These are phyloP conservation scores for Delia radicum DNA, from an alignment of 1,140 invertebrate genomes.

Conservation along the genomic window DNA sequence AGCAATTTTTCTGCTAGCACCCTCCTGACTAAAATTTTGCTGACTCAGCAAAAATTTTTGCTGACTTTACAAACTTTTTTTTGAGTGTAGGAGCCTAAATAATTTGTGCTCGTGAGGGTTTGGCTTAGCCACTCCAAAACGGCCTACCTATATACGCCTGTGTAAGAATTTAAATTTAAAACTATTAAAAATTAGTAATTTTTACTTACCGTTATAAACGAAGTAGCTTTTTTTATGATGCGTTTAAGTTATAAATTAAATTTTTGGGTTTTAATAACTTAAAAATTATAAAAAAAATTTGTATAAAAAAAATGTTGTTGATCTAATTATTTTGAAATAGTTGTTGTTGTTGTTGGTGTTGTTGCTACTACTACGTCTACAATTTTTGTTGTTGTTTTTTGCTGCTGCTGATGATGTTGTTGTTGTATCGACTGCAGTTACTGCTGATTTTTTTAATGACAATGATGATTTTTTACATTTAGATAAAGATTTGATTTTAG, in stretches of 20 bases:
- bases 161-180: no score
- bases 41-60: no score
- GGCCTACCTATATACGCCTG: no score
- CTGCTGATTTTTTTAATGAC: not conserved
- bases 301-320: conserved; percentile 1
- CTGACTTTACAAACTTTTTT: no score
- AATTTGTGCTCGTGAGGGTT: no score
- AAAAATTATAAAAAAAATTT: not conserved
- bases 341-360: not conserved
- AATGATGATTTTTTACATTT: not conserved
- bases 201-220: not conserved
- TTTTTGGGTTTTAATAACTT: not conserved
- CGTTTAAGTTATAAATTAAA: not conserved
- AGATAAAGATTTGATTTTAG: not conserved
- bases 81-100: no score
- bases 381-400: not conserved
- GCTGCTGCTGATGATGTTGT: not conserved
- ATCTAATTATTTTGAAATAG: not conserved
- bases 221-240: not conserved
- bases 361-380: not conserved
- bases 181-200: not conserved
- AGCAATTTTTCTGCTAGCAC: no score
- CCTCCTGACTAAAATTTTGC: no score
- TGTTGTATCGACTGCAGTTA: not conserved
- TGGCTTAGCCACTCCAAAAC: no score